Percentiles rank a stretch among this genome's conserved stretches.
These are phyloP conservation scores for Nemotelus nigrinus DNA, from an alignment of 2,888 invertebrate species.

Conservation along the genomic window DNA sequence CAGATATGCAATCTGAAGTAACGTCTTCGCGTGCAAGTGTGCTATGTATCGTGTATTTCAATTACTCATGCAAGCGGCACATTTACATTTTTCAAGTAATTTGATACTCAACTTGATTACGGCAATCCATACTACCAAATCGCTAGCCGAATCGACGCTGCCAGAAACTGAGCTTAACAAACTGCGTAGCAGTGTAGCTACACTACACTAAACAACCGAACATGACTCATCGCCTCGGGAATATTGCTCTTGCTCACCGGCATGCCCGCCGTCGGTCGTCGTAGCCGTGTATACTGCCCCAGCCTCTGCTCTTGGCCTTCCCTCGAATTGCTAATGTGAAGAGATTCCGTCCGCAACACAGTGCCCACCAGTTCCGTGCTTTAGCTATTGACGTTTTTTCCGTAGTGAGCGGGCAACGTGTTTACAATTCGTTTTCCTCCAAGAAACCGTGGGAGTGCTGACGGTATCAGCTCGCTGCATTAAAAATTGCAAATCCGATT, in stretches of 20 bases:
- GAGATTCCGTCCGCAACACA: constrained; percentile 48
- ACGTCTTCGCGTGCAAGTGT: too few species aligned
- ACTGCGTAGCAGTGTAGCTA: too few species aligned
- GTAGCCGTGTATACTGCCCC: constrained; percentile 14
- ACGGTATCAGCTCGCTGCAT: too few species aligned
- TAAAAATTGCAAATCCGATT: background rate
- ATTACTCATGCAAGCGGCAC: too few species aligned
- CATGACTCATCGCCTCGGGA: constrained; percentile 47
- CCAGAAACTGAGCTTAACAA: too few species aligned
- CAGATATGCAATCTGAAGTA: too few species aligned
- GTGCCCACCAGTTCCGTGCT: constrained; percentile 1
- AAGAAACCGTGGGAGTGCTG: background rate
- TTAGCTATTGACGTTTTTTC: constrained; percentile 33
- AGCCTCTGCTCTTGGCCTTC: constrained; percentile 5
- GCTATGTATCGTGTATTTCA: too few species aligned
- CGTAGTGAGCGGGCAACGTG: constrained; percentile 14
- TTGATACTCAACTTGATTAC: too few species aligned
- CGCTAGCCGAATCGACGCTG: too few species aligned
- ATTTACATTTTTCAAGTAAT: too few species aligned
- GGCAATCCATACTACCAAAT: too few species aligned
- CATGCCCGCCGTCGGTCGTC: constrained; percentile 30
- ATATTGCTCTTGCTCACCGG: constrained; percentile 34
- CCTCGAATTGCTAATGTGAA: background rate
- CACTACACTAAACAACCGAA: background rate
- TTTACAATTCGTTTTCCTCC: constrained; percentile 25